These are phyloP conservation scores for Clunio marinus DNA, from an alignment of 2,888 invertebrate species.

Conservation along the genomic window DNA sequence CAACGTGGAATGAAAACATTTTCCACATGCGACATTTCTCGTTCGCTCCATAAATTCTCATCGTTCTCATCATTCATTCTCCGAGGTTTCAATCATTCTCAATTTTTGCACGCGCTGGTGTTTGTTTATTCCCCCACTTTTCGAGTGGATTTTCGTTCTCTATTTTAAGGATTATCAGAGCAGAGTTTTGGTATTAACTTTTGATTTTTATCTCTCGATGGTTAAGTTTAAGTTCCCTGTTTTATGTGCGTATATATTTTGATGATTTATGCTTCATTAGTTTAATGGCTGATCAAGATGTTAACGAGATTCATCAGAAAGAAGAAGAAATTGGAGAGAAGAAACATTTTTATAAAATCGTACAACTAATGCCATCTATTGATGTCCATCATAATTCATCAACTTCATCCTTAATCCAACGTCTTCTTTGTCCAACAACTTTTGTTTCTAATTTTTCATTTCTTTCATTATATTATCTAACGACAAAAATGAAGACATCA, in stretches of 20 bases:
- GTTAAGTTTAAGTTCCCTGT: too few species aligned
- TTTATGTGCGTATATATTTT: too few species aligned
- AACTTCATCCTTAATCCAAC: background rate
- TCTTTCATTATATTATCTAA: too few species aligned
- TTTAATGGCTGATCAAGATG: background rate
- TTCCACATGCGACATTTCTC: background rate
- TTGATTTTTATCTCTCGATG: background rate
- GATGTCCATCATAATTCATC: background rate
- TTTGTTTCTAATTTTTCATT: background rate
- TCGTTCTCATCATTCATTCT: slow-evolving; percentile 14
- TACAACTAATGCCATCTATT: background rate
- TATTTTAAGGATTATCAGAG: background rate
- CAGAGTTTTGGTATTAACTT: background rate
- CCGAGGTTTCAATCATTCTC: slow-evolving; percentile 15
- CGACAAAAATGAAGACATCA: background rate
- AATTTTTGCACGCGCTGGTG: background rate
- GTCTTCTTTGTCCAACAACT: background rate
- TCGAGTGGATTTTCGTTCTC: background rate
- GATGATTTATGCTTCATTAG: too few species aligned
- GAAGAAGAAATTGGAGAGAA: background rate
- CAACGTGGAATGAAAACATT: slow-evolving; percentile 3
- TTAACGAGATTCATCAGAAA: background rate
- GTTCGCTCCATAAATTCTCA: background rate
- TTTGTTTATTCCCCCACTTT: slow-evolving; percentile 8
- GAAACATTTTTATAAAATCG: background rate